phyloP scores from a whole-genome alignment of 2,888 invertebrate genomes.

The Abrostola tripartita region DNA sequence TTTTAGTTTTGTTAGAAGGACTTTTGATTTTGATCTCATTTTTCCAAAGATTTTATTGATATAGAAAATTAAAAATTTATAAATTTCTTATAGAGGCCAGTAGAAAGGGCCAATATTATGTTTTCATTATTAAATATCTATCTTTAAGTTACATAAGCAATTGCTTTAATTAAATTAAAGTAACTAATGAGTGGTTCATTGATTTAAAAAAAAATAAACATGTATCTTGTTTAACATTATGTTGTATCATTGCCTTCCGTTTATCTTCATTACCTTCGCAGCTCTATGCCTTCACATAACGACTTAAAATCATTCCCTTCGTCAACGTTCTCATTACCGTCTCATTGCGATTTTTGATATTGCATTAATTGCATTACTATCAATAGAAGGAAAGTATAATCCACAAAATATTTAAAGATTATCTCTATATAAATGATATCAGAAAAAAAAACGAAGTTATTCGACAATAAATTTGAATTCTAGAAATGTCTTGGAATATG shows the following conservation, averaged over 20 bases:
- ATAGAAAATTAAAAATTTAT: background rate
- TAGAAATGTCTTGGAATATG: constrained; percentile 2
- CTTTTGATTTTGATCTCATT: constrained; percentile 1
- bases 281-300: constrained; percentile 1
- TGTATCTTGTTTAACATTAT: constrained; percentile 2
- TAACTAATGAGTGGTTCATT: constrained; percentile 2
- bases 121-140: constrained; percentile 4
- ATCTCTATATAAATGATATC: background rate
- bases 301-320: constrained; percentile 3
- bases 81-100: constrained; percentile 1
- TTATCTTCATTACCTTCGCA: constrained; percentile 9
- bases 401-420: constrained; percentile 2
- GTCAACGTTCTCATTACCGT: constrained; percentile 6
- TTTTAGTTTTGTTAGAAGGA: background rate
- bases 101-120: constrained; percentile 2
- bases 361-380: constrained; percentile 1
- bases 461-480: constrained; percentile 2
- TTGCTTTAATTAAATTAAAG: constrained; percentile 1
- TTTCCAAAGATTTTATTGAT: constrained; percentile 1
- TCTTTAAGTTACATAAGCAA: constrained; percentile 1
- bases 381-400: constrained; percentile 5
- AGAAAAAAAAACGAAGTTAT: constrained; percentile 3
- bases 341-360: constrained; percentile 4
- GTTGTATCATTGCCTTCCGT: background rate
- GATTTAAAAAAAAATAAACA: constrained; percentile 4